Base-by-base conservation (phyloP, 2,797 vertebrate genomes). In the Rhyacichthys aspro region DNA sequence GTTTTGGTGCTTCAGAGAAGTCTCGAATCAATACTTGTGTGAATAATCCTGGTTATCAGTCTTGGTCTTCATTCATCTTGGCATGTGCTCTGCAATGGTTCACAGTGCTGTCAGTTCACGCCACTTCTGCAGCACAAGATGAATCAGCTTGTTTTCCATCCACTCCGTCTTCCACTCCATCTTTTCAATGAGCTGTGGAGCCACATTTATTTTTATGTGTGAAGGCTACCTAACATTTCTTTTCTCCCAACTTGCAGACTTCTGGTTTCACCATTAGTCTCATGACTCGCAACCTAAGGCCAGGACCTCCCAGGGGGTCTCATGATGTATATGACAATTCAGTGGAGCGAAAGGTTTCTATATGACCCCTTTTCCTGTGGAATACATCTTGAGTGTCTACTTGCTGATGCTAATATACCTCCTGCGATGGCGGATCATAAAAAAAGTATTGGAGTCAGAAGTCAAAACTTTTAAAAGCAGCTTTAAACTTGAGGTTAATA, bases 131-230 rank as follows among this genome's bases (percentile, higher is more conserved):
- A 7, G 37, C 18, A 16, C 50, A 39, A 53, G 50, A 53, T 18
- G 50, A 53, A 53, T 53, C 37, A n/a, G 36, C 50, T 53, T 53
- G 50, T 53, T 53, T 53, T 53, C 36, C 50, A 53, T 17, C 37
- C 50, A 23, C 36, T 53, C 50, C 37, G 36, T 23, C 50, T 53
- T 18, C 2, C 50, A 23, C 50, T 53, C 50, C 16, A 53, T 53
- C 50, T 53, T 53, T 53, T 56, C 15, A 43, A 43, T 34, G 54
- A 43, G 42, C n/a, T 34, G n/a, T 8, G 6, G 36, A 37, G 18
- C 11, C 37, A 39, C 15, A 53, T 53, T 53, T 52, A 52, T 52
- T 37, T 55, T 55, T 5, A 47, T 17, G 14, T 38, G 18, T 23
- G 32, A 50, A 41, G 5, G 3, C 19, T 50, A 11, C 28, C 4